Conservation (phyloP, 2,113 vertebrate genomes). For the Girardinichthys multiradiatus region DNA sequence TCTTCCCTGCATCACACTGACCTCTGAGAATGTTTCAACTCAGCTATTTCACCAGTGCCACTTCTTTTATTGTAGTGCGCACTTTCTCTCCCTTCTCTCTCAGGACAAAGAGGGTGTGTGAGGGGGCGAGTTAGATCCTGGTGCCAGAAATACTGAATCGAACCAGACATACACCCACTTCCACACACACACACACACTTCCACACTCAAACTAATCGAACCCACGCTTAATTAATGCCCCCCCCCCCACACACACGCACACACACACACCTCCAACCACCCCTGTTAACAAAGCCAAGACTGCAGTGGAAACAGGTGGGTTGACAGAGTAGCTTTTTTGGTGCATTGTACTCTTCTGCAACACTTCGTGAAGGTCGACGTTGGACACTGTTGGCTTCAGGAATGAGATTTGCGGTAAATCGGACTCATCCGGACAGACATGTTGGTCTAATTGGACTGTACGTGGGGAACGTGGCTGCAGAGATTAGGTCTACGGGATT, state of each 20-base stretch:
- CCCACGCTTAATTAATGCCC: slow-evolving; percentile 64
- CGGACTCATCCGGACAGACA: slow-evolving; percentile 50
- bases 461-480: slow-evolving; percentile 39
- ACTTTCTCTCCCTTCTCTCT: slow-evolving; percentile 62
- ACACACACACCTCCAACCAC: too few relatives aligned
- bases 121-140: slow-evolving; percentile 21
- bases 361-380: slow-evolving; percentile 58
- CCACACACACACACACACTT: slow-evolving; percentile 31
- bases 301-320: slow-evolving; percentile 63
- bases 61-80: slow-evolving; percentile 71
- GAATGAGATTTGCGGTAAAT: slow-evolving; percentile 38
- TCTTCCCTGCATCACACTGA: slow-evolving; percentile 54
- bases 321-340: slow-evolving; percentile 60
- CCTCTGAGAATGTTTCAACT: slow-evolving; percentile 61
- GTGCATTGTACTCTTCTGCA: slow-evolving; percentile 38
- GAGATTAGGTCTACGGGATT: slow-evolving; percentile 78
- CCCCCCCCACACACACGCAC: too few relatives aligned
- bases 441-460: slow-evolving; percentile 76
- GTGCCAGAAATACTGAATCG: slow-evolving; percentile 60
- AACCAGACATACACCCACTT: slow-evolving; percentile 38
- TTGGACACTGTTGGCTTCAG: slow-evolving; percentile 12
- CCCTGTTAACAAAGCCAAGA: slow-evolving; percentile 65
- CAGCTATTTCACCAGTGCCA: slow-evolving; percentile 73
- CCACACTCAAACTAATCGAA: slow-evolving; percentile 27
- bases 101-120: slow-evolving; percentile 35